phyloP scores from a whole-genome alignment of 2,113 vertebrate species.

The Ophthalmolycus amberensis region DNA sequence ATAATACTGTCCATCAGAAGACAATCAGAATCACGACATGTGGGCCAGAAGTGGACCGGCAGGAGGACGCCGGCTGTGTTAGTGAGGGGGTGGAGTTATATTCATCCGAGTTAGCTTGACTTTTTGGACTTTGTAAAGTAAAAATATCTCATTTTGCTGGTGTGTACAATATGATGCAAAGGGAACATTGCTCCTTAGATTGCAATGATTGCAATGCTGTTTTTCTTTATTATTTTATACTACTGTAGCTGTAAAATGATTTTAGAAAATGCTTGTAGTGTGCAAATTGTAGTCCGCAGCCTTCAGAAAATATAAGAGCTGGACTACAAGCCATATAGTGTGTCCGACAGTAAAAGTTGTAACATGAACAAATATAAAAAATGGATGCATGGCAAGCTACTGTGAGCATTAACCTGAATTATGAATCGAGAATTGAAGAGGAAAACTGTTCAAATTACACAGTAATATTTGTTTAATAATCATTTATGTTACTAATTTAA shows the following conservation, averaged over 20 bases:
- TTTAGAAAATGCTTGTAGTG: not conserved
- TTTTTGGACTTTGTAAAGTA: conserved; percentile 33
- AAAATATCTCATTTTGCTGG: conserved; percentile 17
- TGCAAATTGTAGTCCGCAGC: not conserved
- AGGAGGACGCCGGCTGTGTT: not conserved
- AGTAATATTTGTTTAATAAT: not conserved
- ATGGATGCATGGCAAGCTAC: not conserved
- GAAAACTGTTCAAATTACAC: conserved; percentile 12
- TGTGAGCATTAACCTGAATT: conserved; percentile 9
- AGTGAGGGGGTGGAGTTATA: conserved; percentile 6
- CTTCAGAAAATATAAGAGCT: not conserved
- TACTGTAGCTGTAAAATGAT: not conserved
- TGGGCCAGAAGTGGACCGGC: conserved; percentile 51
- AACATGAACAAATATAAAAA: not conserved
- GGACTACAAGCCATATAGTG: not conserved
- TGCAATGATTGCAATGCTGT: not conserved
- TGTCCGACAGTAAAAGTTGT: not conserved
- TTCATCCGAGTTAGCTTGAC: conserved; percentile 11
- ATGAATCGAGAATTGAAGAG: not conserved
- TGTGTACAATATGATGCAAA: conserved; percentile 1
- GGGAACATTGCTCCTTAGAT: not conserved
- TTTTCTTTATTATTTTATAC: not conserved
- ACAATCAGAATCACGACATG: conserved; percentile 76
- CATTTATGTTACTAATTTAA: not conserved
- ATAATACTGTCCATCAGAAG: conserved; percentile 73